Evolutionary conservation across 2,797 vertebrate genomes (phyloP), one percentile per base, ranked within the genome.

Genomic region (Pempheris klunzingeri): DNA sequence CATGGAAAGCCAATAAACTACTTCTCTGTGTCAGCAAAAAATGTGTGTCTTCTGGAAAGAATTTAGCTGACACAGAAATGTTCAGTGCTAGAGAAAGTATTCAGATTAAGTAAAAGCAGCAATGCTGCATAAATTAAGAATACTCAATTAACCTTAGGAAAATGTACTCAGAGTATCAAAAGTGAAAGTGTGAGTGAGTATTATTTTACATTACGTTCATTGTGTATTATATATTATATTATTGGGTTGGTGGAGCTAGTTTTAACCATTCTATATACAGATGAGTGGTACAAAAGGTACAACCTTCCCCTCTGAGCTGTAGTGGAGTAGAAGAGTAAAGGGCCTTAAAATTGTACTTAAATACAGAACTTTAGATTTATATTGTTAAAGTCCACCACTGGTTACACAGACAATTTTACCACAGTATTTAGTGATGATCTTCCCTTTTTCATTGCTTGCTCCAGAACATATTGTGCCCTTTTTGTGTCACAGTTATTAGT

Each of bases 11-110:
- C 39, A 63, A 41, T 24, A 5, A 57, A 8, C 0, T 39, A 32
- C 14, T 7, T 24, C 10, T 49, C 32, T 15, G 3, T 69, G 73
- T 72, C 8, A 36, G 39, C n/a, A 28, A 44, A 55, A 66, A 71
- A 44, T 32, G 5, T 36, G 8, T 10, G 3, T n/a, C 17, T 26
- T 43, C 38, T 47, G 62, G 7, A 39, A 13, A 62, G 10, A 61
- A 47, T 52, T 17, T 13, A 36, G n/a, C 12, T 28, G 11, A 52
- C 46, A 58, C 18, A 3, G 11, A 46, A 7, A 32, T 60, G 28
- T 53, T 62, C 13, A n/a, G 1, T 50, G 38, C 26, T 32, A 24
- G 5, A 49, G 26, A 22, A 65, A 41, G 26, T 34, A 28, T 38
- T 15, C 7, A 32, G 10, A 26, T 26, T 13, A 13, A 39, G 17